phyloP scores from a whole-genome alignment of 2,888 invertebrate genomes.

The Acleris holmiana region DNA sequence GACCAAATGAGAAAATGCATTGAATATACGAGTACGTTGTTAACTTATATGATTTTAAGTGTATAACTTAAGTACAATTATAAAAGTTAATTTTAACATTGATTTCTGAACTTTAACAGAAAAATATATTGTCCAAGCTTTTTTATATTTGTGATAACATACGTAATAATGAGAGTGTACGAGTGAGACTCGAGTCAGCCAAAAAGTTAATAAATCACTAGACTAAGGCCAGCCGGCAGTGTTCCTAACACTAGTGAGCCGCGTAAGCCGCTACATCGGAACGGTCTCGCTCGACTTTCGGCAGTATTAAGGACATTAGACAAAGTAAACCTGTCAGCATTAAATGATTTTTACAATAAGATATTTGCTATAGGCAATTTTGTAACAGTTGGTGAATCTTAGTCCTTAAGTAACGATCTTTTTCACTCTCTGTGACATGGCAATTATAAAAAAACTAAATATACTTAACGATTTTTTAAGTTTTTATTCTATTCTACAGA shows the following conservation, averaged over 20 bases:
- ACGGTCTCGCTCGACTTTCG: slow-evolving; percentile 18
- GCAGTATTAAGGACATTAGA: slow-evolving; percentile 29
- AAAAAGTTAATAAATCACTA: slow-evolving; percentile 28
- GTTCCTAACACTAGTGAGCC: slow-evolving; percentile 26
- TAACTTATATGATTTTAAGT: too few species aligned
- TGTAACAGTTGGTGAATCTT: too few species aligned
- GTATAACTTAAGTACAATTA: too few species aligned
- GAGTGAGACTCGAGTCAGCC: slow-evolving; percentile 1
- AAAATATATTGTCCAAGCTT: too few species aligned
- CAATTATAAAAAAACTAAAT: too few species aligned
- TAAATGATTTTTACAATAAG: slow-evolving; percentile 10
- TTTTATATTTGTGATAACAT: not conserved
- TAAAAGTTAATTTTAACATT: too few species aligned
- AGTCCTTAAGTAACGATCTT: too few species aligned
- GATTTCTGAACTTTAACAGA: too few species aligned
- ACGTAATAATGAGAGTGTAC: not conserved
- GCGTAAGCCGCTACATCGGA: slow-evolving; percentile 25
- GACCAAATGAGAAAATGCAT: too few species aligned
- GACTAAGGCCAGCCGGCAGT: slow-evolving; percentile 12
- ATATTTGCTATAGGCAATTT: not conserved
- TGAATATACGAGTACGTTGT: too few species aligned
- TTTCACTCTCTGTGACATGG: too few species aligned
- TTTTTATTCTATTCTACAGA: not conserved
- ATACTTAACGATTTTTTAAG: too few species aligned
- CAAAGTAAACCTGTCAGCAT: slow-evolving; percentile 3